These are phyloP conservation scores for Phylloscopus whistleri DNA, from an alignment of 2,113 vertebrate species.

Conservation along the genomic window DNA sequence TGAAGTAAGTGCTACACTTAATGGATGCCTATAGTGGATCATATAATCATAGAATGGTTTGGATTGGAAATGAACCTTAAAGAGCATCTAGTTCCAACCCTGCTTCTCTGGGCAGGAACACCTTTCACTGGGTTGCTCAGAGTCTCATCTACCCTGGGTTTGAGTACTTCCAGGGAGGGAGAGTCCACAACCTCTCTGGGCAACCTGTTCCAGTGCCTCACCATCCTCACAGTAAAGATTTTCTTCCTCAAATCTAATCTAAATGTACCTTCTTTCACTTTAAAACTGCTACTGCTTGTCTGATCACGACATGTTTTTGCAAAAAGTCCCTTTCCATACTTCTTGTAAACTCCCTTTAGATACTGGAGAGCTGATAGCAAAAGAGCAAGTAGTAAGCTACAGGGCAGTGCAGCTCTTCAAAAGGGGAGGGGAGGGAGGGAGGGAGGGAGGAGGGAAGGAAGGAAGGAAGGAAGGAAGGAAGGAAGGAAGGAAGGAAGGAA, in stretches of 20 bases:
- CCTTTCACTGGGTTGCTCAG: neutral
- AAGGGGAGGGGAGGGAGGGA: neutral
- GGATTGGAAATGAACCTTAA: neutral
- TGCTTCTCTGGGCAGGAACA: fast-evolving
- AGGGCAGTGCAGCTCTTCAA: neutral
- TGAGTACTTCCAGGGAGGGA: neutral
- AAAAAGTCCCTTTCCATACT: neutral
- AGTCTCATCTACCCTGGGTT: neutral
- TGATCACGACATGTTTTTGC: neutral
- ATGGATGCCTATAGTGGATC: neutral
- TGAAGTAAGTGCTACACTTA: neutral
- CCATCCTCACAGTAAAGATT: neutral
- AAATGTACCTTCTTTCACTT: neutral
- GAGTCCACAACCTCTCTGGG: neutral
- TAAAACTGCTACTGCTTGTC: neutral
- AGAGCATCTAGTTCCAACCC: neutral
- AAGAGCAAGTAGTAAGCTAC: neutral
- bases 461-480: too few relatives aligned
- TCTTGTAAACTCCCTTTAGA: neutral
- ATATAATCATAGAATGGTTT: neutral
- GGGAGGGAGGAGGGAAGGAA: too few relatives aligned
- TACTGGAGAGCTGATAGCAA: neutral
- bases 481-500: too few relatives aligned
- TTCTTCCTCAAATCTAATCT: neutral
- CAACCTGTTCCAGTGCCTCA: neutral